Conservation (phyloP, 1,140 invertebrate species). For the Drosophila fuyamai region DNA sequence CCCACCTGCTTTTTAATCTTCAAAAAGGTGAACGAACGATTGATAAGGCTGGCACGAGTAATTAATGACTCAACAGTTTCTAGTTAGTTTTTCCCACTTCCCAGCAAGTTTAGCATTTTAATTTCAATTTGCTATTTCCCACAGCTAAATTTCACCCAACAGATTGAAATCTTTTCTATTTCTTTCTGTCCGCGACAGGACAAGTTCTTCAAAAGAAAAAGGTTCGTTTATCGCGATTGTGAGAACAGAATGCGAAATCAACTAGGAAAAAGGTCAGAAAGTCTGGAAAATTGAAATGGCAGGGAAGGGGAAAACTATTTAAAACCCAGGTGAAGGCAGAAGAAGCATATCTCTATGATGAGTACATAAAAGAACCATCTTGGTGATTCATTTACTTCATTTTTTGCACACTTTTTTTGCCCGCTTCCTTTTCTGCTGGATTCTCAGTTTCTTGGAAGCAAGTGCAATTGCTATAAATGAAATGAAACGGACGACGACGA, state of each 20-base stretch:
- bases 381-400: conserved; percentile 46
- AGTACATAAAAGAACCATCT: conserved; percentile 33
- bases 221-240: conserved; percentile 41
- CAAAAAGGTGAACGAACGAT: conserved; percentile 38
- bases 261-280: conserved; percentile 4
- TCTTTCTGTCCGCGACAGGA: conserved; percentile 14
- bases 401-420: conserved; percentile 13
- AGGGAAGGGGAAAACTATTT: conserved; percentile 41
- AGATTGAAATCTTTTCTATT: conserved; percentile 23
- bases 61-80: conserved; percentile 26
- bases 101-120: conserved; percentile 15
- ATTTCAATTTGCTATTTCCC: conserved; percentile 33
- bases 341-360: conserved; percentile 32
- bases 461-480: conserved; percentile 71
- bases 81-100: conserved; percentile 5
- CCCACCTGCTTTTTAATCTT: conserved; percentile 13
- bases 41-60: conserved; percentile 22
- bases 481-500: conserved; percentile 32
- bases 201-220: conserved; percentile 36
- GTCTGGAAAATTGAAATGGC: conserved; percentile 37
- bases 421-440: conserved; percentile 20
- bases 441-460: conserved; percentile 66
- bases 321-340: conserved; percentile 23
- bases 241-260: conserved; percentile 45
- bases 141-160: conserved; percentile 16